A percentile compares a stretch with the other conserved stretches of the same genome.
Evolutionary conservation across 2,797 vertebrate genomes (phyloP).

Genomic region (Poecile montanus): DNA sequence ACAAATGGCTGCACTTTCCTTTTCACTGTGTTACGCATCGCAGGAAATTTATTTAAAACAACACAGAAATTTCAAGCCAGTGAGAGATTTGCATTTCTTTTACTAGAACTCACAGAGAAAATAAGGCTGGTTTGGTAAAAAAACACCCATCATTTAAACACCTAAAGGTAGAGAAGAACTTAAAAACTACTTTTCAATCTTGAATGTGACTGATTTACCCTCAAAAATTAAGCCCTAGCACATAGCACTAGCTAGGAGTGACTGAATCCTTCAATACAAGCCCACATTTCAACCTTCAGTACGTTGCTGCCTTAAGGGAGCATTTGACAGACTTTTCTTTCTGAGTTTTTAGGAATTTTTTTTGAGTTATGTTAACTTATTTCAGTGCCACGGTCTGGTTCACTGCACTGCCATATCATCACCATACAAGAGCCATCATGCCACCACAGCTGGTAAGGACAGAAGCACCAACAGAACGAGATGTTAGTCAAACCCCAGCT

Average conservation of each 20-base stretch:
- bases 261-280: neutral
- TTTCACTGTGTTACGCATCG: neutral
- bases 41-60: conserved; percentile 5
- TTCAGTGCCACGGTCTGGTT: neutral
- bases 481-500: neutral
- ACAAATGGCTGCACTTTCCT: neutral
- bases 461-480: neutral
- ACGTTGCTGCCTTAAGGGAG: neutral
- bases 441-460: neutral
- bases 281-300: neutral
- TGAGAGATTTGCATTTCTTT: conserved; percentile 16
- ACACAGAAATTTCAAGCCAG: neutral
- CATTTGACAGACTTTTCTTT: neutral
- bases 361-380: neutral
- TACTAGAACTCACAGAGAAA: neutral
- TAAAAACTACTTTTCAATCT: neutral
- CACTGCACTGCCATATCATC: neutral
- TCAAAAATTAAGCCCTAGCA: neutral
- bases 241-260: neutral
- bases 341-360: neutral
- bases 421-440: neutral
- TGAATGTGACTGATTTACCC: neutral
- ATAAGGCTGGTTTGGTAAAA: neutral
- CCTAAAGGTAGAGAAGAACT: neutral
- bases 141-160: neutral